These are phyloP conservation scores for Ophion ellenae DNA, from an alignment of 2,888 invertebrate species.

Conservation along the genomic window DNA sequence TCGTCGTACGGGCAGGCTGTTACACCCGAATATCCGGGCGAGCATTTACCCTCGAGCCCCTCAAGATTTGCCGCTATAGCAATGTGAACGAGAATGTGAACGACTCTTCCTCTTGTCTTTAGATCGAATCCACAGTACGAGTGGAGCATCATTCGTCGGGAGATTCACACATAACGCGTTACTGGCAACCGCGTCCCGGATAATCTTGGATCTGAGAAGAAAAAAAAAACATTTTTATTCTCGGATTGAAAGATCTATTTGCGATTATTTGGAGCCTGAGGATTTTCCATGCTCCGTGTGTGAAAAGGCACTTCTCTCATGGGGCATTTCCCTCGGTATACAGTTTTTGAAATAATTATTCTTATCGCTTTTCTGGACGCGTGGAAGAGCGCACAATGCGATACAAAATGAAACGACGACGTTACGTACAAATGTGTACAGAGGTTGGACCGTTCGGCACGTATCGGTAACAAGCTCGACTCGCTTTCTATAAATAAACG, in stretches of 20 bases:
- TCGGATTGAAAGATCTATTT: too few species aligned
- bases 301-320: neutral
- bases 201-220: too few species aligned
- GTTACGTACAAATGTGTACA: constrained; percentile 2
- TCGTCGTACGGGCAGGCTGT: neutral
- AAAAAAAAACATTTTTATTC: too few species aligned
- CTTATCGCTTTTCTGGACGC: neutral
- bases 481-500: constrained; percentile 66
- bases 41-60: neutral
- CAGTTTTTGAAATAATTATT: neutral
- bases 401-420: constrained; percentile 9
- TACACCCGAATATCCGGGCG: neutral
- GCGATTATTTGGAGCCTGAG: neutral
- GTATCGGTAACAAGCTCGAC: constrained; percentile 42
- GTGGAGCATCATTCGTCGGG: too few species aligned
- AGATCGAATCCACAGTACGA: too few species aligned
- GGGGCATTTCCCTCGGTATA: neutral
- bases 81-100: too few species aligned
- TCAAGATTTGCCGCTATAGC: neutral
- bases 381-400: neutral
- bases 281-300: neutral
- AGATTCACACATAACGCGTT: too few species aligned
- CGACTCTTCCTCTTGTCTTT: too few species aligned
- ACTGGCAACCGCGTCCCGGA: too few species aligned
- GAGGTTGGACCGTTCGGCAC: constrained; percentile 18